Base-by-base conservation (phyloP, 2,888 invertebrate species). In the Ephialtes manifestator region DNA sequence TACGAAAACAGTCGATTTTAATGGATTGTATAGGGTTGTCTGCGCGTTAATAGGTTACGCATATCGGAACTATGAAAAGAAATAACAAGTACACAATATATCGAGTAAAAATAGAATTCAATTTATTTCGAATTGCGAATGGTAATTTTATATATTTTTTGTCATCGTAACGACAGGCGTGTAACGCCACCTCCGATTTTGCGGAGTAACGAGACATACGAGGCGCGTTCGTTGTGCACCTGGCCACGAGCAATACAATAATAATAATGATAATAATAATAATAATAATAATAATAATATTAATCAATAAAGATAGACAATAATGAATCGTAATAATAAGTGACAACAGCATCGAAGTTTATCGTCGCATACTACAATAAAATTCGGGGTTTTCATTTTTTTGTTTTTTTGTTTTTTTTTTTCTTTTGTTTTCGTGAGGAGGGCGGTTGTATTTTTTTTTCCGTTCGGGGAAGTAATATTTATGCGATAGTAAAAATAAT, bases 141-240 rank as follows among this genome's bases (percentile, higher is more conserved):
- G 68, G 75, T 81, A 70, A 72, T 78, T 84, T 58, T 81, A 48
- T 77, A 48, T 70, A 79, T 80, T 65, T 67, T 68, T 81, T 70
- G 55, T 74, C 20, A 81, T 76, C 48, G 68, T 79, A 78, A 84
- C 78, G 78, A 83, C 60, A 74, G 74, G 74, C 74, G 82, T 72
- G 46, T 78, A 83, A 83, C 83, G 80, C 65, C 76, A 46, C 79
- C 72, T 84, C 76, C 48, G 76, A 67, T 76, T 80, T 35, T 51
- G 67, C 76, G 81, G 43, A 74, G 24, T 55, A 72, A 51, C 80
- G 35, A 43, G 31, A 75, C 35, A 74, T 76, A 82, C 82, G 82
- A 86, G 77, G 81, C 78, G 76, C 85, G 87, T 88, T 90, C 90
- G 88, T 87, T 90, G 87, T 89, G 89, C 90, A 89, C 87, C 89